Base-by-base conservation (phyloP, 2,888 invertebrate species). In the Eubasilissa splendida region DNA sequence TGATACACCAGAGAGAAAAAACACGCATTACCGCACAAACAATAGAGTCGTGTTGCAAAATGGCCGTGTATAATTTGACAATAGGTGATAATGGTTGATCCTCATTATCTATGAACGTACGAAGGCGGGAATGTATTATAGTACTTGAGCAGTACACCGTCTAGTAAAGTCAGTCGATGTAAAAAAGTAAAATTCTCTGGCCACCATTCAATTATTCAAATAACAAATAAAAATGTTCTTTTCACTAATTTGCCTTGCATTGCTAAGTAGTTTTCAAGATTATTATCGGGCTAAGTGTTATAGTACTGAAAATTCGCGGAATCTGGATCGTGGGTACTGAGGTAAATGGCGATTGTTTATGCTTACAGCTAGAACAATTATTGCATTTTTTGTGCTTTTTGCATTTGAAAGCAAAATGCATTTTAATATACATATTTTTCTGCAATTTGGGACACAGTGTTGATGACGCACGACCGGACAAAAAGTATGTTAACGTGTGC, bases 61-160 rank as follows among this genome's bases (percentile, higher is more conserved):
- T 71, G 76, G 75, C 79, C 81, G 81, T 82, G 76, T 59, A 83
- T 80, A 83, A 83, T 82, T 82, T 77, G 83, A 83, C 83, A 83
- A 83, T 83, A 82, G 83, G 82, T 79, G 83, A 80, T 83, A 83
- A 82, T 80, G 73, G 80, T 76, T 65, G 60, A 77, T 77, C 77
- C 77, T 70, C 70, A 77, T 77, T 77, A 77, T 77, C 77, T 59
- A 77, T 77, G 74, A 74, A 42, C 53, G 50, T 31, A 53, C 33
- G 58, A 59, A 77, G 59, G 68, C 56, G 70, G 70, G 66, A 76
- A 76, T 66, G 54, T n/a, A 54, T 71, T n/a, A 68, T n/a, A 10
- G 53, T 54, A 54, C 71, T 10, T 10, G 54, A 33, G 10, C 54
- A 14, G 71, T 31, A 12, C 5, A 53, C 54, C 22, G 11, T 54